phyloP scores from a whole-genome alignment of 2,888 invertebrate genomes.

The Drosophila mulleri region DNA sequence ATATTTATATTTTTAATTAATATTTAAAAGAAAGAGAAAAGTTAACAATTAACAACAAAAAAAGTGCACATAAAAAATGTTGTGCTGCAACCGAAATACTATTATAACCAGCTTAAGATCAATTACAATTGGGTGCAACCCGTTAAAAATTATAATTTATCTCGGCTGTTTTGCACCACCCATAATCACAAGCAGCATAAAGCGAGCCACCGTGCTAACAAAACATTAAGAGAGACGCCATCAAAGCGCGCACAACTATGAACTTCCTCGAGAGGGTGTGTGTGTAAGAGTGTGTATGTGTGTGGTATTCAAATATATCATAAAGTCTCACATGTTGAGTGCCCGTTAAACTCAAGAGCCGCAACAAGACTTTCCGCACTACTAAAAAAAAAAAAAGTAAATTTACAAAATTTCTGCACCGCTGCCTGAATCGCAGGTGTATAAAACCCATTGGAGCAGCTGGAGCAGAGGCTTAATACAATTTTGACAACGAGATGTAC shows the following conservation, averaged over 20 bases:
- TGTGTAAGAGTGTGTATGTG: neutral
- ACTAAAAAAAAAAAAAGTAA: constrained; percentile 37
- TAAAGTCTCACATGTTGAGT: constrained; percentile 64
- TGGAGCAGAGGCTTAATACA: constrained; percentile 51
- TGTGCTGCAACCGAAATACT: constrained; percentile 10
- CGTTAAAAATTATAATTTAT: constrained; percentile 34
- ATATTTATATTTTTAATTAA: constrained; percentile 2
- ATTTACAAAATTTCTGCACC: constrained; percentile 54
- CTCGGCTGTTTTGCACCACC: constrained; percentile 42
- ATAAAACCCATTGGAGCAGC: constrained; percentile 52
- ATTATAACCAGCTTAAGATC: constrained; percentile 42
- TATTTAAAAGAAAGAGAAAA: neutral
- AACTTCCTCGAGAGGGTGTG: constrained; percentile 55
- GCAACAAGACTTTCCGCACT: constrained; percentile 75
- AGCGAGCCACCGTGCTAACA: constrained; percentile 53
- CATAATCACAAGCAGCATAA: constrained; percentile 15
- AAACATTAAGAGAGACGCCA: constrained; percentile 64
- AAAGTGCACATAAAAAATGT: neutral
- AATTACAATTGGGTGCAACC: constrained; percentile 53
- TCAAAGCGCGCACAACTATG: constrained; percentile 15
- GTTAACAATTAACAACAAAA: constrained; percentile 12
- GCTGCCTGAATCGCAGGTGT: constrained; percentile 41
- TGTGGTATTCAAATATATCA: constrained; percentile 55
- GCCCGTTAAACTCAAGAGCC: constrained; percentile 67
- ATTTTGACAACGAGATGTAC: constrained; percentile 59